Percentiles rank a stretch among this genome's conserved stretches.
Conservation (phyloP, 92 coral and sea anemone genomes). For the Parazoanthus atlanticus region DNA sequence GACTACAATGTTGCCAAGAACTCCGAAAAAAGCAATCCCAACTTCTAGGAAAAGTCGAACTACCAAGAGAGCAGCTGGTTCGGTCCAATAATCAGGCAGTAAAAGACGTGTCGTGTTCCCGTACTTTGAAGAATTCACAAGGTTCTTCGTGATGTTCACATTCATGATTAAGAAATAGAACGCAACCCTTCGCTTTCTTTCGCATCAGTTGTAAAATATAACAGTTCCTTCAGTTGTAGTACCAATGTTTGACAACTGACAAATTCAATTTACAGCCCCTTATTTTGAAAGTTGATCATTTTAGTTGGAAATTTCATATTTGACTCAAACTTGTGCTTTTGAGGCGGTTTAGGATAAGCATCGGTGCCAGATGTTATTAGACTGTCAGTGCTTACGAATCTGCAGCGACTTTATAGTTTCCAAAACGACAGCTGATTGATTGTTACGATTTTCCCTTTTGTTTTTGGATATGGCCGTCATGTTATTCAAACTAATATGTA, state of each 20-base stretch:
- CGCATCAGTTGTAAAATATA: neutral
- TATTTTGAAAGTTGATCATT: neutral
- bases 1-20: slow-evolving; percentile 1
- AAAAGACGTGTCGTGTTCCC: neutral
- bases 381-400: neutral
- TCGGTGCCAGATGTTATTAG: neutral
- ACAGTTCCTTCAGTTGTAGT: neutral
- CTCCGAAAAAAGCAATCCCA: slow-evolving; percentile 19
- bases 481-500: neutral
- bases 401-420: neutral
- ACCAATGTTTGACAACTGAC: too few species aligned
- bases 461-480: neutral
- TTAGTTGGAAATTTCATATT: neutral
- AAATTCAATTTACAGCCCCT: neutral
- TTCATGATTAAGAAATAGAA: neutral
- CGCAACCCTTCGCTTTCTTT: neutral
- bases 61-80: neutral
- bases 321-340: neutral
- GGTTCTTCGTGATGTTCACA: neutral
- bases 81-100: slow-evolving; percentile 12
- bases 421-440: neutral
- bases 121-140: neutral
- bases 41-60: neutral
- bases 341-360: neutral
- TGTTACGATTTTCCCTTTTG: neutral